Conservation (phyloP, 2,113 vertebrate species). For the Choloepus hoffmanni region DNA sequence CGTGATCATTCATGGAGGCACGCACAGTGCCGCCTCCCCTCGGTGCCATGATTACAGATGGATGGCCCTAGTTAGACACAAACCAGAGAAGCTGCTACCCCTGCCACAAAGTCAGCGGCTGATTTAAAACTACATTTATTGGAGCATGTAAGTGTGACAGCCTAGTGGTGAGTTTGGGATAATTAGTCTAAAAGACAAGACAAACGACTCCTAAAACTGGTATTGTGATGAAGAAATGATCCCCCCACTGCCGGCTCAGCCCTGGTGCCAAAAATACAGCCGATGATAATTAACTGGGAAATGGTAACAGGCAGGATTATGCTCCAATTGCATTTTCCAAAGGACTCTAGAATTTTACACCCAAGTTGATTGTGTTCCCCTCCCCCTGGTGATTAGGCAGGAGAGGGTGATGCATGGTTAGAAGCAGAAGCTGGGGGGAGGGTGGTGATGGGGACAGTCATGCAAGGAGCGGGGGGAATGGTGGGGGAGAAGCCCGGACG, state of each 20-base stretch:
- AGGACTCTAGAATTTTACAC: conserved; percentile 90
- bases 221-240: conserved; percentile 93
- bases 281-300: conserved; percentile 95
- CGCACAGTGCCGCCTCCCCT: conserved; percentile 87
- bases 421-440: conserved; percentile 76
- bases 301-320: conserved; percentile 86
- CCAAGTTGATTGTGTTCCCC: conserved; percentile 93
- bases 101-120: conserved; percentile 87
- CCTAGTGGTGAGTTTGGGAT: conserved; percentile 91
- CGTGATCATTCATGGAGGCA: conserved; percentile 90
- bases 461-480: too few species aligned
- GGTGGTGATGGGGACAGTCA: not conserved
- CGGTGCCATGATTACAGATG: conserved; percentile 90
- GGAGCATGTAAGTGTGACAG: conserved; percentile 94
- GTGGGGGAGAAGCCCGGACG: not conserved
- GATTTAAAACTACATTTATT: conserved; percentile 93
- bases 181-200: conserved; percentile 97
- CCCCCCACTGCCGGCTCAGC: conserved; percentile 86
- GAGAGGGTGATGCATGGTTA: conserved; percentile 93
- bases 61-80: conserved; percentile 90
- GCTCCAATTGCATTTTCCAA: conserved; percentile 89
- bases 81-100: conserved; percentile 86
- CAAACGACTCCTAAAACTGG: conserved; percentile 96
- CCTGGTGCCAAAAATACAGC: conserved; percentile 94
- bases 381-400: conserved; percentile 93